Evolutionary conservation across 2,113 vertebrate genomes (phyloP).

Genomic region (Malurus alboscapulatus): DNA sequence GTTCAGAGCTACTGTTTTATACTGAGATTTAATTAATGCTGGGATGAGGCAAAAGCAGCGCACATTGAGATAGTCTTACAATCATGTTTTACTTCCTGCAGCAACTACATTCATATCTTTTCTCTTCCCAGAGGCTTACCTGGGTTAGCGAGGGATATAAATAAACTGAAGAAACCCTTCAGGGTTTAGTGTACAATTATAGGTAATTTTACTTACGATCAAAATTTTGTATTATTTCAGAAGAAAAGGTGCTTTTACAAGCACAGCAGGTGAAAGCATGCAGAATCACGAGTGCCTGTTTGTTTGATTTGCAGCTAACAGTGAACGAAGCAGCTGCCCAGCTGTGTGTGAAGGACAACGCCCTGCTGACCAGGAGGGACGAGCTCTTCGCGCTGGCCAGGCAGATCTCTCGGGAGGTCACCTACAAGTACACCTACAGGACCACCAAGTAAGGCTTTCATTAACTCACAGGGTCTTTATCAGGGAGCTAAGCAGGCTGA

Average conservation of each 20-base stretch:
- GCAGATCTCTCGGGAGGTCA: conserved; percentile 95
- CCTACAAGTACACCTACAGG: conserved; percentile 95
- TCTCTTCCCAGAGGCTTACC: background rate
- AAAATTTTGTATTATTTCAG: background rate
- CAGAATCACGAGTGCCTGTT: background rate
- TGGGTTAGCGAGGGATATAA: background rate
- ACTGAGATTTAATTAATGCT: conserved; percentile 45
- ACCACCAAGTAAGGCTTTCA: conserved; percentile 87
- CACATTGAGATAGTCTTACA: background rate
- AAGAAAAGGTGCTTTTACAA: background rate
- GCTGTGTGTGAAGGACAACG: conserved; percentile 90
- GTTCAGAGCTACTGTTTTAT: conserved; percentile 43
- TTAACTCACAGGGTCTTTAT: background rate
- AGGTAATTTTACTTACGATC: background rate
- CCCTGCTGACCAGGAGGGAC: conserved; percentile 88
- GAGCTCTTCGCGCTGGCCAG: conserved; percentile 92
- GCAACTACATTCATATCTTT: background rate
- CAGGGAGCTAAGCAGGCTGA: background rate
- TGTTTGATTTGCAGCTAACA: conserved; percentile 81
- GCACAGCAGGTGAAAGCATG: background rate
- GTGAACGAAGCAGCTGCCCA: conserved; percentile 96
- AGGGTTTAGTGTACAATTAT: background rate
- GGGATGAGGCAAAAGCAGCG: background rate
- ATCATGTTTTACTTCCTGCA: background rate
- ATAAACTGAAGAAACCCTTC: background rate